Conservation (phyloP, 2,113 vertebrate species). For the Paraplagusia blochii region DNA sequence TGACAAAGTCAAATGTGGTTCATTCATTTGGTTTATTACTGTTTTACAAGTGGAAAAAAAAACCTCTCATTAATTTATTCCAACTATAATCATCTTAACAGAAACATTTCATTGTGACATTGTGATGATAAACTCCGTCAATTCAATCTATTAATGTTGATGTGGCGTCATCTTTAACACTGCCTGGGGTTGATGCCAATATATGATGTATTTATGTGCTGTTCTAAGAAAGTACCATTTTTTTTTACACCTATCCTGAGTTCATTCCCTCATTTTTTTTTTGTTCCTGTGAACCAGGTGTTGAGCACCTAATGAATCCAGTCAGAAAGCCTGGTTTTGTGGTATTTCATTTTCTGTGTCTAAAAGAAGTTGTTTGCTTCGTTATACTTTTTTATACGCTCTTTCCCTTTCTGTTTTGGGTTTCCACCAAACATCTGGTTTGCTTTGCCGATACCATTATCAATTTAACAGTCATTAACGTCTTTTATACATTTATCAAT, state of each 20-base stretch:
- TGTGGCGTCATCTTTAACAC: not conserved
- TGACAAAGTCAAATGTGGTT: too few species aligned
- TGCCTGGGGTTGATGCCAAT: conserved; percentile 18
- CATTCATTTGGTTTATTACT: too few species aligned
- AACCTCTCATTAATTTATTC: too few species aligned
- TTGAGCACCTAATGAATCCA: conserved; percentile 64
- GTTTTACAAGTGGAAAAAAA: too few species aligned
- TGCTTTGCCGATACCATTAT: conserved; percentile 33
- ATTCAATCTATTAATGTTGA: too few species aligned
- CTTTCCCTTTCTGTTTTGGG: conserved; percentile 25
- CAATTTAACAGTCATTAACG: conserved; percentile 13
- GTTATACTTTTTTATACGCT: conserved; percentile 34
- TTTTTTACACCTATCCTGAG: conserved; percentile 1
- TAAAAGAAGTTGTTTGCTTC: conserved; percentile 40
- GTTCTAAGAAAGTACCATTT: conserved; percentile 6
- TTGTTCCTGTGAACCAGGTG: conserved; percentile 61
- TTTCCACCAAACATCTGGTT: conserved; percentile 15
- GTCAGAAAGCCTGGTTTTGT: conserved; percentile 34
- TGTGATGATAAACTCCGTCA: too few species aligned
- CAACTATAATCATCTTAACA: too few species aligned
- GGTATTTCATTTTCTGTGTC: conserved; percentile 38
- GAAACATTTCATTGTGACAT: too few species aligned
- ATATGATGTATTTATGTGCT: conserved; percentile 28
- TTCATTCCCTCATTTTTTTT: conserved; percentile 19
- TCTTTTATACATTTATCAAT: conserved; percentile 24